phyloP scores from a whole-genome alignment of 2,888 invertebrate species.

The Drosophila pseudotalamancana region DNA sequence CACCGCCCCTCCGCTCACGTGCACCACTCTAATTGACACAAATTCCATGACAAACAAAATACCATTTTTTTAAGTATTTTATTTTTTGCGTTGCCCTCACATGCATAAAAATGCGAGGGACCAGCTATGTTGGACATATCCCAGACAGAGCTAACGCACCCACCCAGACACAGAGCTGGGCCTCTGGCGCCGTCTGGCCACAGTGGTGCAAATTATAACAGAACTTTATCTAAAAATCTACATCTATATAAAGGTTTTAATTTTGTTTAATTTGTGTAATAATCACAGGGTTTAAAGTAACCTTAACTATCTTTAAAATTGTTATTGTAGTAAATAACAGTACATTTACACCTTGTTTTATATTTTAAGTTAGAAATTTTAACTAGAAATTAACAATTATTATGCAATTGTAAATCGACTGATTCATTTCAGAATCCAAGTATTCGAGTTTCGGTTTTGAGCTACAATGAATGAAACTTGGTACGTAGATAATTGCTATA shows the following conservation, averaged over 20 bases:
- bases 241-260: background rate
- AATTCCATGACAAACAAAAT: conserved; percentile 69
- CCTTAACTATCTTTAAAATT: too few relatives aligned
- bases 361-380: too few relatives aligned
- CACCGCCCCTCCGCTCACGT: conserved; percentile 41
- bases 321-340: too few relatives aligned
- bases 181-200: conserved; percentile 22
- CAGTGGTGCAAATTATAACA: conserved; percentile 18
- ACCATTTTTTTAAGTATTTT: conserved; percentile 21
- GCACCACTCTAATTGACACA: conserved; percentile 71
- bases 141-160: conserved; percentile 61
- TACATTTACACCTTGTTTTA: too few relatives aligned
- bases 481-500: too few relatives aligned
- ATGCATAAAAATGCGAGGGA: conserved; percentile 66
- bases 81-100: conserved; percentile 36
- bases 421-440: too few relatives aligned
- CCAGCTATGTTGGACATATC: conserved; percentile 55
- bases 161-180: conserved; percentile 38
- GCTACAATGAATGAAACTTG: too few relatives aligned
- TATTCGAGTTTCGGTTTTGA: too few relatives aligned
- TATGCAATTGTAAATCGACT: too few relatives aligned
- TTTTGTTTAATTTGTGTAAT: too few relatives aligned
- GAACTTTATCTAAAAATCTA: background rate
- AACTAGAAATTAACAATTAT: too few relatives aligned
- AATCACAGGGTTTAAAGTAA: too few relatives aligned